A percentile compares a stretch with the other conserved stretches of the same genome.
These are phyloP conservation scores for Erythrolamprus reginae DNA, from an alignment of 2,113 vertebrate genomes.

Conservation along the genomic window DNA sequence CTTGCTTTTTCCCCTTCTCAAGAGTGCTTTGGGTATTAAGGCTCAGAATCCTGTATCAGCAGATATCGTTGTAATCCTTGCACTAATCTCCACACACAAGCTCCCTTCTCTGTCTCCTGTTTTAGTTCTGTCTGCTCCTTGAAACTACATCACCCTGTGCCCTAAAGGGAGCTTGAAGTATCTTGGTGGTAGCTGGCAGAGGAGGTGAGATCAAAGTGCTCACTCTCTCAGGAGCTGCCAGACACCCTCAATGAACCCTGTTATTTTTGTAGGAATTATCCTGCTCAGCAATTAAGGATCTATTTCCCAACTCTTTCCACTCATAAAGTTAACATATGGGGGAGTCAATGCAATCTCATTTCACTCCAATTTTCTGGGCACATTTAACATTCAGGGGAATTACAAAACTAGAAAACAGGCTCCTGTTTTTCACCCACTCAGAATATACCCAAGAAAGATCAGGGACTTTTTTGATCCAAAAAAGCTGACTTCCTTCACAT, in stretches of 20 bases:
- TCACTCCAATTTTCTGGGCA: neutral
- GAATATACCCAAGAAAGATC: neutral
- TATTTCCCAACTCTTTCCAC: neutral
- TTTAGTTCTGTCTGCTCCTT: neutral
- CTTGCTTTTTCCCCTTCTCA: neutral
- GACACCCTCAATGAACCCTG: constrained; percentile 9
- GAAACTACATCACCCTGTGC: neutral
- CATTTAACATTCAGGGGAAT: neutral
- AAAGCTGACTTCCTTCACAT: neutral
- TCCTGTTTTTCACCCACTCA: neutral
- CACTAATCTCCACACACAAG: neutral
- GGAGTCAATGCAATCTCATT: neutral
- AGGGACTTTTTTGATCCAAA: neutral
- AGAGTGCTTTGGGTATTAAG: neutral
- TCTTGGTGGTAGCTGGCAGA: neutral
- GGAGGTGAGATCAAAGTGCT: constrained; percentile 5
- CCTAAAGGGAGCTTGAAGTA: constrained; percentile 4
- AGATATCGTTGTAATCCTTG: neutral
- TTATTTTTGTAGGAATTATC: constrained; percentile 25
- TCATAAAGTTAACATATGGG: neutral
- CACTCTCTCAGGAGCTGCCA: neutral
- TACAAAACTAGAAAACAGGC: neutral
- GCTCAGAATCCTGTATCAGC: neutral
- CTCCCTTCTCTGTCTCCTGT: neutral
- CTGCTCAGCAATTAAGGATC: constrained; percentile 9